These are phyloP conservation scores for Mactra quadrangularis DNA, from an alignment of 1,140 invertebrate genomes.

Conservation along the genomic window DNA sequence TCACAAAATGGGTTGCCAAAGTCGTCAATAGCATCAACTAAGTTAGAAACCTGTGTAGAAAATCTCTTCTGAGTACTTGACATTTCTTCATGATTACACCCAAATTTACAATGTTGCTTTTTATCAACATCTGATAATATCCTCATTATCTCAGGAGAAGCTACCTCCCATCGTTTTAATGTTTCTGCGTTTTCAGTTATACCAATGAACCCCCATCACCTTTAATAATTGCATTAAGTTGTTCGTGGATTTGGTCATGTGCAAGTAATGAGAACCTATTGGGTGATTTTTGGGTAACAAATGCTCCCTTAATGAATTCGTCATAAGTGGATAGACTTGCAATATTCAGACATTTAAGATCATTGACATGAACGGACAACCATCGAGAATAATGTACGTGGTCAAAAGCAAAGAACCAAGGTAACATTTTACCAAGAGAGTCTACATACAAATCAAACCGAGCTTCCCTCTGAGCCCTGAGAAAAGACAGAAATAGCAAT, in stretches of 20 bases:
- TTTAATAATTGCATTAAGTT: slow-evolving; percentile 16
- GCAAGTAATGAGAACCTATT: background rate
- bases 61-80: background rate
- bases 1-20: background rate
- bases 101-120: background rate
- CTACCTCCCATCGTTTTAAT: background rate
- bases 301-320: background rate
- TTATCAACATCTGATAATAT: background rate
- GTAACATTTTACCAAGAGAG: background rate
- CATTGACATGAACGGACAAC: slow-evolving; percentile 64
- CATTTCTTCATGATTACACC: background rate
- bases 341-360: too few species aligned
- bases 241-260: slow-evolving; percentile 25
- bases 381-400: slow-evolving; percentile 66
- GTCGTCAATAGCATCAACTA: background rate
- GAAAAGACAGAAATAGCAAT: background rate
- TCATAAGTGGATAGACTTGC: background rate
- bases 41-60: background rate
- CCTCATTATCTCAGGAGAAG: background rate
- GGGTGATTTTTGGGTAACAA: background rate
- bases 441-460: background rate
- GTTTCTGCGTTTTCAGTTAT: slow-evolving; percentile 1
- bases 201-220: slow-evolving; percentile 19
- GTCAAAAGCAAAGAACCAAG: background rate
- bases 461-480: background rate